These are phyloP conservation scores for Casuarius casuarius DNA, from an alignment of 2,113 vertebrate genomes.

Conservation along the genomic window DNA sequence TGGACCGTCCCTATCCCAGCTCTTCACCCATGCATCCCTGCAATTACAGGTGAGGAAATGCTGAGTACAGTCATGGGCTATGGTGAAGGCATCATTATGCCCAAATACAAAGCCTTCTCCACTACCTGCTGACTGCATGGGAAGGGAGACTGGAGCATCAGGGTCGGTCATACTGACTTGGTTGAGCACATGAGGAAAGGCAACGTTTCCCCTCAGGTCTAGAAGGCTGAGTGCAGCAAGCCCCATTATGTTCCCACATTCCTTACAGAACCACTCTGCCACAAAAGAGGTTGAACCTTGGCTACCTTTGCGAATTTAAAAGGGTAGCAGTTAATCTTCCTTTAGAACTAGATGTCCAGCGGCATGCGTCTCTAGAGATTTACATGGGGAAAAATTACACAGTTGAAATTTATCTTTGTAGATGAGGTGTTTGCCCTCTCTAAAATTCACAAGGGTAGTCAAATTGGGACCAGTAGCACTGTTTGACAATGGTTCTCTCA, in stretches of 20 bases:
- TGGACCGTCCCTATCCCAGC: slow-evolving; percentile 91
- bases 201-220: not conserved
- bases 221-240: not conserved
- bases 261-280: not conserved
- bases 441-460: not conserved
- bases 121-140: not conserved
- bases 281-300: not conserved
- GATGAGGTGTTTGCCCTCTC: not conserved
- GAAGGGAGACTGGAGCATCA: not conserved
- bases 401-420: not conserved
- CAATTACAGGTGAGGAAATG: slow-evolving; percentile 93
- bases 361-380: not conserved
- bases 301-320: not conserved
- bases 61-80: slow-evolving; percentile 20
- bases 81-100: slow-evolving; percentile 41
- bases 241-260: not conserved
- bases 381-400: not conserved
- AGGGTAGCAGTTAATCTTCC: not conserved
- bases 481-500: not conserved
- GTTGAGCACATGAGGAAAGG: not conserved
- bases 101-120: slow-evolving; percentile 43
- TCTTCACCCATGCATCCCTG: slow-evolving; percentile 94
- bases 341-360: not conserved
- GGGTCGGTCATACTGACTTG: not conserved
- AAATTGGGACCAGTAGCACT: not conserved